These are phyloP conservation scores for Macropis europaea DNA, from an alignment of 2,888 invertebrate species.

Conservation along the genomic window DNA sequence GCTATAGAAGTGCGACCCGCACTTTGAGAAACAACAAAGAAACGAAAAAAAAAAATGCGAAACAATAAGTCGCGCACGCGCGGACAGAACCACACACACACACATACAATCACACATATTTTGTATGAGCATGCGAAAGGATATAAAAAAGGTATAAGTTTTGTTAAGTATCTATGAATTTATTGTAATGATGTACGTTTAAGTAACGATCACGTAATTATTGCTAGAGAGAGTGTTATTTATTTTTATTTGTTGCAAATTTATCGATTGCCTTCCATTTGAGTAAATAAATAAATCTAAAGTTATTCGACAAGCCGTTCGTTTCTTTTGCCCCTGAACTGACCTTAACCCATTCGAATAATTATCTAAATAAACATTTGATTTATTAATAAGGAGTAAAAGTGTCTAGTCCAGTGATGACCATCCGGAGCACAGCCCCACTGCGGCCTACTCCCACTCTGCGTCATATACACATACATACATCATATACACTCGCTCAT, in stretches of 20 bases:
- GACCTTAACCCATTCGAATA: no score
- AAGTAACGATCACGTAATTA: constrained; percentile 75
- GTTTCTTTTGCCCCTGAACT: neutral
- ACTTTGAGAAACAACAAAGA: constrained; percentile 7
- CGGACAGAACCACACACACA: constrained; percentile 8
- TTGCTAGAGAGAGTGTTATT: constrained; percentile 80
- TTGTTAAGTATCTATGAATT: constrained; percentile 76
- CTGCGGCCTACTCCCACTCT: no score
- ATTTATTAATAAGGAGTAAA: no score
- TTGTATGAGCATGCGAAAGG: constrained; percentile 69
- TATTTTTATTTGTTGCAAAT: constrained; percentile 80
- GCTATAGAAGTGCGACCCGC: constrained; percentile 25
- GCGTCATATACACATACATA: no score
- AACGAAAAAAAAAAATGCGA: neutral
- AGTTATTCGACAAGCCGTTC: constrained; percentile 57
- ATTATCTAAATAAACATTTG: no score
- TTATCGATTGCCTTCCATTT: constrained; percentile 80
- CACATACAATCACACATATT: constrained; percentile 64
- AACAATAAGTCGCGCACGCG: constrained; percentile 6
- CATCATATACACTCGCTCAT: no score
- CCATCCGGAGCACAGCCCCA: no score
- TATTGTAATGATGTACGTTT: constrained; percentile 73
- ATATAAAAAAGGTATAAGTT: constrained; percentile 65
- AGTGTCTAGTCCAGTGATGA: no score
- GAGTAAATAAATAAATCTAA: constrained; percentile 78